Evolutionary conservation across 2,113 vertebrate genomes (phyloP).

Genomic region (Myiozetetes cayanensis): DNA sequence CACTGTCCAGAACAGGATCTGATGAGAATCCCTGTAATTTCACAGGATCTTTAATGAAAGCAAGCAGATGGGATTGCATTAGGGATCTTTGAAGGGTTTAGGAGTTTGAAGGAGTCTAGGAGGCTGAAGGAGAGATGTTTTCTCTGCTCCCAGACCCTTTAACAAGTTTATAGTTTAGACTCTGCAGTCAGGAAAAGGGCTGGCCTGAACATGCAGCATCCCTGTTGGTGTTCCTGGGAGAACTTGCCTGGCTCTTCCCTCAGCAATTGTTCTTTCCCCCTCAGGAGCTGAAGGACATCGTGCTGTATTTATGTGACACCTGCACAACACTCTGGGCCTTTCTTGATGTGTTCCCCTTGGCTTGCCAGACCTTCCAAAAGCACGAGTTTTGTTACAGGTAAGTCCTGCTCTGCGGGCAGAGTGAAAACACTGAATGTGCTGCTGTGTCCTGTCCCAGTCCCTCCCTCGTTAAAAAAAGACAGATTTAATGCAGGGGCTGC

Average conservation of each 20-base stretch:
- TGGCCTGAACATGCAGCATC: not conserved
- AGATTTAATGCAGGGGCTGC: not conserved
- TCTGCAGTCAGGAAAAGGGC: not conserved
- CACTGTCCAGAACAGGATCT: not conserved
- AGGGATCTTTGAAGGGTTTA: not conserved
- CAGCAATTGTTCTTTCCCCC: not conserved
- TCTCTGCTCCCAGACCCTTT: not conserved
- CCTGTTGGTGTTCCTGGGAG: not conserved
- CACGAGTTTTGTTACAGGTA: conserved; percentile 91
- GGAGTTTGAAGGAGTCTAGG: not conserved
- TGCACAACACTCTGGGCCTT: conserved; percentile 92
- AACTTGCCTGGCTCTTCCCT: not conserved
- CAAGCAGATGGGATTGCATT: not conserved
- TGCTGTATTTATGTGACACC: conserved; percentile 91
- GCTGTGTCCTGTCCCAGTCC: not conserved
- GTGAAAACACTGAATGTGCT: not conserved
- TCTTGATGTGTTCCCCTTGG: conserved; percentile 89
- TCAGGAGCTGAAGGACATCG: conserved; percentile 88
- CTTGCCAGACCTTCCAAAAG: conserved; percentile 87
- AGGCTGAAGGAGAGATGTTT: not conserved
- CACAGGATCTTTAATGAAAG: not conserved
- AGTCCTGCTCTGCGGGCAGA: not conserved
- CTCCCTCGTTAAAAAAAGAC: not conserved
- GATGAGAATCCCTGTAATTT: not conserved
- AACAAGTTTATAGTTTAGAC: not conserved